Evolutionary conservation across 2,113 vertebrate species (phyloP).

Genomic region (Hirundichthys speculiger): DNA sequence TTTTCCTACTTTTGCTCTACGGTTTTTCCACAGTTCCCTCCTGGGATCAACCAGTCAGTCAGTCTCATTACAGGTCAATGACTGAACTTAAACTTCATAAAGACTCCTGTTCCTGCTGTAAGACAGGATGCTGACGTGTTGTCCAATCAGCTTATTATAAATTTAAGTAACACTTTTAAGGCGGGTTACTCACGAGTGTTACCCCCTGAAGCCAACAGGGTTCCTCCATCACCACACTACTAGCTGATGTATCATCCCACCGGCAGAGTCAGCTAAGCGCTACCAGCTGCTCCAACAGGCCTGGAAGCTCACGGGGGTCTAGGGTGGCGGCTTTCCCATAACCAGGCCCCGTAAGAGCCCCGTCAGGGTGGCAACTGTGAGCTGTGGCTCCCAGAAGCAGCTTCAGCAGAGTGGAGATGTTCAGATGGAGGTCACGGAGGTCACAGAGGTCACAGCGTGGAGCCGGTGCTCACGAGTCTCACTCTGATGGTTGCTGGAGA

Average conservation of each 20-base stretch:
- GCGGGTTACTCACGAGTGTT: not conserved
- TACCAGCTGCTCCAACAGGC: conserved; percentile 47
- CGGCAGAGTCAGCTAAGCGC: conserved; percentile 34
- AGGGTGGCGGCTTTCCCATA: conserved; percentile 30
- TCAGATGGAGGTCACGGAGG: no score
- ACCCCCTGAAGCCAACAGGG: not conserved
- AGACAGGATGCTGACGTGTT: no score
- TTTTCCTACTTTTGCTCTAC: no score
- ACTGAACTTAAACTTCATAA: no score
- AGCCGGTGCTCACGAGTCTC: conserved; percentile 15
- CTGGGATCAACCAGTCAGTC: no score
- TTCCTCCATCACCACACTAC: conserved; percentile 36
- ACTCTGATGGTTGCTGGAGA: conserved; percentile 21
- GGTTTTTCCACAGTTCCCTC: no score
- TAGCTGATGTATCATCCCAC: conserved; percentile 32
- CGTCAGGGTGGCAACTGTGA: conserved; percentile 23
- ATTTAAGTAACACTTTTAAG: no score
- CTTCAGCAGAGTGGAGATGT: conserved; percentile 1
- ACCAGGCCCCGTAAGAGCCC: conserved; percentile 26
- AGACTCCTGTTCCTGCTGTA: no score
- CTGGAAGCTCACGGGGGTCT: not conserved
- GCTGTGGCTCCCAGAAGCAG: conserved; percentile 2
- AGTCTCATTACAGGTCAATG: no score
- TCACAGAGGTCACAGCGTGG: no score
- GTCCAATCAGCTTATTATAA: no score